Evolutionary conservation across 2,113 vertebrate species (phyloP).

Genomic region (Petrocephalus microphthalmus): DNA sequence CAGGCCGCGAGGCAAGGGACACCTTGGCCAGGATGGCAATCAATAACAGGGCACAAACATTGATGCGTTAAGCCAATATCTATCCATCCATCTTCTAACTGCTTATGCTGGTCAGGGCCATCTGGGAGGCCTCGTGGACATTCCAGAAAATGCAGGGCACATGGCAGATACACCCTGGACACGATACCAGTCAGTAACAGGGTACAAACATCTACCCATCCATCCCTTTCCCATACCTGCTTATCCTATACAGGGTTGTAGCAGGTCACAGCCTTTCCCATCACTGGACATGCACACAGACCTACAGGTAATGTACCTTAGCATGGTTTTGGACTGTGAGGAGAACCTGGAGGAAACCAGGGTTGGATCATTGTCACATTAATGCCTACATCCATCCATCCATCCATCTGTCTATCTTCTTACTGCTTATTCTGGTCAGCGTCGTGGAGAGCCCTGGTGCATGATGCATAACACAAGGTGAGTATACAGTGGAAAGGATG

Average conservation of each 20-base stretch:
- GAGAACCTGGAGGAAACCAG: neutral
- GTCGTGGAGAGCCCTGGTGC: neutral
- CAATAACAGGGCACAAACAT: neutral
- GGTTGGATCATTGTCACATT: neutral
- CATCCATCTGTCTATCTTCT: neutral
- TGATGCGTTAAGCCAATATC: neutral
- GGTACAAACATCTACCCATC: neutral
- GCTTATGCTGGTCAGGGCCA: neutral
- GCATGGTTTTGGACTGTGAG: neutral
- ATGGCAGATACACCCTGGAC: neutral
- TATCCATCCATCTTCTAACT: neutral
- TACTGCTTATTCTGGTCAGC: neutral
- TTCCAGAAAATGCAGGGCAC: neutral
- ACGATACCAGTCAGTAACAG: neutral
- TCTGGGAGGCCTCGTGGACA: neutral
- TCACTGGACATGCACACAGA: neutral
- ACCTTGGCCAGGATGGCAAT: neutral
- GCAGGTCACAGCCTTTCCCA: neutral
- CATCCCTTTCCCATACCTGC: neutral
- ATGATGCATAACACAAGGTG: neutral
- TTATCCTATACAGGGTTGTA: neutral
- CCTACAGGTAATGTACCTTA: neutral
- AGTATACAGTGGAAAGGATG: neutral
- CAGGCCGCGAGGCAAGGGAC: neutral
- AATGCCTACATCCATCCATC: neutral